Evolutionary conservation across 2,797 vertebrate genomes (phyloP), one percentile per base, ranked within the genome.

Genomic region (Zenarchopterus dispar): DNA sequence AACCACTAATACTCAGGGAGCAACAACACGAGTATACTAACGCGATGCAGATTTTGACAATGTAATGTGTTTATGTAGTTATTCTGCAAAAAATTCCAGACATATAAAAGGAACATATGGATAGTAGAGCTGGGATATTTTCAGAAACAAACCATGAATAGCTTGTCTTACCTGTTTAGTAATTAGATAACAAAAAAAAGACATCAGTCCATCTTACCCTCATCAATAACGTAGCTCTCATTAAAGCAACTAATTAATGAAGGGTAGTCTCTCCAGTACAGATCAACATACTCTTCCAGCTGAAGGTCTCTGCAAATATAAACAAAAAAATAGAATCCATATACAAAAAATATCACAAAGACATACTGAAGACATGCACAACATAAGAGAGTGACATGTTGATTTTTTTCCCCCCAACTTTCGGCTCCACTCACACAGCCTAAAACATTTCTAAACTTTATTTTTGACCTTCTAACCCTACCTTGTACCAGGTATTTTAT

Each of bases 191-290:
- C 2, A 39, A 36, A 10, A 11, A 36, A 10, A 36, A 10, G 10
- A 23, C 3, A 68, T 82, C 62, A 69, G 64, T 2, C 17, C 39
- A 47, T 79, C 94, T 91, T 92, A 98, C 97, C 92, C 81, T 93
- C 94, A 84, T 98, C 96, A 59, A 97, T 91, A 57, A 92, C 36
- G 64, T 95, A 97, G 46, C 91, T 92, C 67, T 97, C 95, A 42
- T 85, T 93, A 82, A 94, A 94, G 65, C 91, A 91, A 86, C 91
- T 95, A 39, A 97, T 95, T 80, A 97, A 92, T 26, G 92, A 91
- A 73, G 97, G 96, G 79, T 95, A 96, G 84, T 99, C 96, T 89
- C 97, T 94, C 91, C 95, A 98, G 93, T 99, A 99, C 67, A 96
- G 94, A 91, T 99, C 96, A 73, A 97, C 86, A 41, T 97, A 99